These are phyloP conservation scores for Falcaria lacertinaria DNA, from an alignment of 2,888 invertebrate species.

Conservation along the genomic window DNA sequence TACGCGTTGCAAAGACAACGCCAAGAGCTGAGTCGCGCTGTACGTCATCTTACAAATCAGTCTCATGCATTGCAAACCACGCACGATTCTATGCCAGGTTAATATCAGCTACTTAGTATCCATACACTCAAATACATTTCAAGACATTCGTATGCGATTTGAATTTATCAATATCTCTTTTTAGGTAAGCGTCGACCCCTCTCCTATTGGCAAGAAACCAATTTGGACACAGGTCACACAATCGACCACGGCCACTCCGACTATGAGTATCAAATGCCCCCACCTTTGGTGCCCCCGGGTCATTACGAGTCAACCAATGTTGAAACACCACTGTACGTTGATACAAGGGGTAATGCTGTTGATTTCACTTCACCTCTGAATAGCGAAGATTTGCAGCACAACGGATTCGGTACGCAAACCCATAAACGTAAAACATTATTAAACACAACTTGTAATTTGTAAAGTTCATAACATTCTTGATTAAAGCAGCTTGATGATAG, in stretches of 20 bases:
- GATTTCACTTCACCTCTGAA: constrained; percentile 61
- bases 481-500: too few relatives aligned
- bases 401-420: constrained; percentile 51
- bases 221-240: constrained; percentile 89
- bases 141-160: too few relatives aligned
- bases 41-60: constrained; percentile 90
- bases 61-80: constrained; percentile 82
- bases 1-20: constrained; percentile 92
- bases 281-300: constrained; percentile 43
- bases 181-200: constrained; percentile 75
- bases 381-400: constrained; percentile 63
- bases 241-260: constrained; percentile 83
- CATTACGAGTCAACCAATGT: constrained; percentile 55
- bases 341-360: constrained; percentile 73
- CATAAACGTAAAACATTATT: too few relatives aligned
- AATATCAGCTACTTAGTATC: too few relatives aligned
- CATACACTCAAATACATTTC: too few relatives aligned
- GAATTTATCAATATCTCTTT: constrained; percentile 3
- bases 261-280: constrained; percentile 53
- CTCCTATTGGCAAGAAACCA: constrained; percentile 93
- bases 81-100: constrained; percentile 59
- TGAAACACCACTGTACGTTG: constrained; percentile 84
- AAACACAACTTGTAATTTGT: too few relatives aligned
- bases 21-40: constrained; percentile 91
- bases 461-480: too few relatives aligned